phyloP scores from a whole-genome alignment of 2,797 vertebrate species.

The Diceros bicornis region DNA sequence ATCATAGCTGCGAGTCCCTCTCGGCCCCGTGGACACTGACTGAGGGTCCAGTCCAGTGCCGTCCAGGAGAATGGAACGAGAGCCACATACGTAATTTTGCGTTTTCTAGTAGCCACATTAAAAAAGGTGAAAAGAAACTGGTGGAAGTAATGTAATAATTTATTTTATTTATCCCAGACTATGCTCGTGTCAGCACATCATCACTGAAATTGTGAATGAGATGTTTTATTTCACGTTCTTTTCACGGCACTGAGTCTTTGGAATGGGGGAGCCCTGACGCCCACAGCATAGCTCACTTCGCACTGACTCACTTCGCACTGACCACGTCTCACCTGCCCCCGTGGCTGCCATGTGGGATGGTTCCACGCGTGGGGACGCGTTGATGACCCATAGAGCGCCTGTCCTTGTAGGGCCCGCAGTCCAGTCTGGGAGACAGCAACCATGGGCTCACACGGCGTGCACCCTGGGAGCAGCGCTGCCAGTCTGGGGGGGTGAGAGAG shows the following conservation, averaged over 20 bases:
- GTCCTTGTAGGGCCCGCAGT: not conserved
- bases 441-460: not conserved
- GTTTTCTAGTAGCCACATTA: not conserved
- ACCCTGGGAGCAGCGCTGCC: not conserved
- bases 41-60: not conserved
- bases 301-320: rapidly evolving
- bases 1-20: not conserved
- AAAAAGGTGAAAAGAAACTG: not conserved
- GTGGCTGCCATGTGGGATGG: rapidly evolving
- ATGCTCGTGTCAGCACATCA: rapidly evolving
- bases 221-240: too few relatives aligned
- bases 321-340: rapidly evolving
- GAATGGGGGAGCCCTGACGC: rapidly evolving
- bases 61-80: rapidly evolving
- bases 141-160: too few relatives aligned
- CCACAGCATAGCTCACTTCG: not conserved
- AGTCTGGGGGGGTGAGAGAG: not conserved
- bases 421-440: not conserved
- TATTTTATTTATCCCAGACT: not conserved
- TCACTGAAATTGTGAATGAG: rapidly evolving
- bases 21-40: not conserved
- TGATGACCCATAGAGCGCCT: too few relatives aligned
- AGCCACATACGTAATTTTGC: rapidly evolving
- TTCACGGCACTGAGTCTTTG: rapidly evolving
- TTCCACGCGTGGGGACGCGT: rapidly evolving